Evolutionary conservation across 2,113 vertebrate genomes (phyloP).

Genomic region (Corythornis madagascariensis): DNA sequence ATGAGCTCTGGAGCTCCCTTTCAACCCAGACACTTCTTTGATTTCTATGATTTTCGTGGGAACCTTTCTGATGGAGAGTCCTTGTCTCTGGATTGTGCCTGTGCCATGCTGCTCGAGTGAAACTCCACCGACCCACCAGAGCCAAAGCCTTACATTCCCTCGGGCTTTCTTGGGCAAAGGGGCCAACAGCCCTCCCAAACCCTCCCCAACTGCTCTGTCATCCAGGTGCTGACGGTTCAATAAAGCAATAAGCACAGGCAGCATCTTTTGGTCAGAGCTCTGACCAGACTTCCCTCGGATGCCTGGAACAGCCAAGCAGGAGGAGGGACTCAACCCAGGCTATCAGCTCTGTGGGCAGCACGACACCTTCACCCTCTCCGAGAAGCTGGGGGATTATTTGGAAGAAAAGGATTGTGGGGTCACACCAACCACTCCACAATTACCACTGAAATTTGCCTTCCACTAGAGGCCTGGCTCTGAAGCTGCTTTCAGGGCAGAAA

Average conservation of each 20-base stretch:
- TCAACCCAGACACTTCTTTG: no score
- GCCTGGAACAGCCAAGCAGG: neutral
- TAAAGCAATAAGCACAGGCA: neutral
- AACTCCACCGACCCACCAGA: rapidly evolving
- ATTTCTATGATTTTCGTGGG: neutral
- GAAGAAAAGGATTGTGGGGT: neutral
- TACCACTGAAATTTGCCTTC: neutral
- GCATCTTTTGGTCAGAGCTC: constrained; percentile 1
- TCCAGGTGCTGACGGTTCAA: neutral
- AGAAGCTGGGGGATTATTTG: neutral
- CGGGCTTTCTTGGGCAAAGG: neutral
- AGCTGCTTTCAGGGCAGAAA: neutral
- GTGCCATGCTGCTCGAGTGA: neutral
- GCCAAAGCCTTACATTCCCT: neutral
- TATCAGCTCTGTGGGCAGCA: neutral
- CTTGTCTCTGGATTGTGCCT: neutral
- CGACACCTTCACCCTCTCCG: neutral
- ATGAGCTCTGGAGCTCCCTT: no score
- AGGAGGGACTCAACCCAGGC: neutral
- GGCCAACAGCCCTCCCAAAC: neutral
- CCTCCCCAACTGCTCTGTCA: neutral
- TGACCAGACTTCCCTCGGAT: neutral
- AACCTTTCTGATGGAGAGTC: neutral
- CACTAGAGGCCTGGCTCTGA: neutral
- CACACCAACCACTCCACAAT: neutral